Percentiles rank a stretch among this genome's conserved stretches.
phyloP scores from a whole-genome alignment of 2,888 invertebrate genomes.

The Alloscopus bannaensis region DNA sequence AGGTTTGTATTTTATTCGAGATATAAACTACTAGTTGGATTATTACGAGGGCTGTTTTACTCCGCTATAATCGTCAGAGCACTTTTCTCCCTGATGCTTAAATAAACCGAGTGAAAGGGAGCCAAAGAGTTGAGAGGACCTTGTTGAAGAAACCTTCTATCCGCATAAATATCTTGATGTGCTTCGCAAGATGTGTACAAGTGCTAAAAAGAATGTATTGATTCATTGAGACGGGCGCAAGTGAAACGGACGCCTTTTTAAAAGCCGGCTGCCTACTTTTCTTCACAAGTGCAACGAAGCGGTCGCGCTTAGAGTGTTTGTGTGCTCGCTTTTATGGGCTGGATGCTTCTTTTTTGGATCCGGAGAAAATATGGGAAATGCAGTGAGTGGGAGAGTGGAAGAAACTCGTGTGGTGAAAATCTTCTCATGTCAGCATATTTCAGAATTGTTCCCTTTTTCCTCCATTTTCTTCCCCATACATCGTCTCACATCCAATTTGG shows the following conservation, averaged over 20 bases:
- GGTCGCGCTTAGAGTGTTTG: neutral
- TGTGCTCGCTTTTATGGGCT: too few species aligned
- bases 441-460: slow-evolving; percentile 34
- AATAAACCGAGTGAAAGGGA: neutral
- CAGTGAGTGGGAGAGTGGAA: neutral
- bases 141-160: neutral
- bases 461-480: neutral
- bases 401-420: slow-evolving; percentile 30
- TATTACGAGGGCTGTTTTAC: too few species aligned
- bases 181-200: neutral
- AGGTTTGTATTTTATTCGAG: too few species aligned
- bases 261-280: neutral
- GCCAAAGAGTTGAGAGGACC: neutral
- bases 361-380: neutral
- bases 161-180: too few species aligned
- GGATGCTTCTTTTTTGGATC: neutral
- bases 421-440: slow-evolving; percentile 55
- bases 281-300: neutral
- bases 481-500: slow-evolving; percentile 43
- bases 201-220: neutral
- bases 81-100: neutral
- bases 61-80: too few species aligned
- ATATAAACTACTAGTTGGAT: too few species aligned
- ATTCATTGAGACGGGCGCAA: neutral
- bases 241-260: neutral